Evolutionary conservation across 2,113 vertebrate genomes (phyloP).

Genomic region (Nymphicus hollandicus): DNA sequence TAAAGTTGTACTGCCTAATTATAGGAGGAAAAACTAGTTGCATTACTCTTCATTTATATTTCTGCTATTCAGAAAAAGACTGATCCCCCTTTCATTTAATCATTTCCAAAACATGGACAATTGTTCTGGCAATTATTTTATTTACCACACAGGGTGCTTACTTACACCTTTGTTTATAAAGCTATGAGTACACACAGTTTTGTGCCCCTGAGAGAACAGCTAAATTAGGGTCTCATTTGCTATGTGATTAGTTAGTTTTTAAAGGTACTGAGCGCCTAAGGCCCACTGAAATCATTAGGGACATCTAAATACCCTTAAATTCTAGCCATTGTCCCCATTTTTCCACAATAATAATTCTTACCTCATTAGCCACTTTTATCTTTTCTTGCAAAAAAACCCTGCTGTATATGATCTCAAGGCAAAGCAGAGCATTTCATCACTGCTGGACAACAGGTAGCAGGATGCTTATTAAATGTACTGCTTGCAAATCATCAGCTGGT

Average conservation of each 20-base stretch:
- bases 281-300: constrained; percentile 1
- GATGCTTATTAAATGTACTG: constrained; percentile 4
- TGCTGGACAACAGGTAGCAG: constrained; percentile 13
- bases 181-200: background rate
- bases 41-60: background rate
- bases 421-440: background rate
- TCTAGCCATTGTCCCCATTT: background rate
- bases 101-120: background rate
- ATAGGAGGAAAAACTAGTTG: background rate
- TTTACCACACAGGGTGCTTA: background rate
- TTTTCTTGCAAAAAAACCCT: background rate
- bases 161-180: background rate
- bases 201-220: background rate
- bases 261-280: background rate
- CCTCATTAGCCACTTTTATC: background rate
- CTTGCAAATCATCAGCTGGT: background rate
- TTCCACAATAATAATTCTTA: background rate
- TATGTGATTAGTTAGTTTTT: constrained; percentile 13
- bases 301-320: constrained; percentile 7
- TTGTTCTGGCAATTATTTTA: background rate
- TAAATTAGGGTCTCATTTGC: constrained; percentile 4
- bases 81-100: background rate
- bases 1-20: background rate
- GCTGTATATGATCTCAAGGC: background rate
- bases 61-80: background rate